Percentiles rank a stretch among this genome's conserved stretches.
These are phyloP conservation scores for Heteronetta atricapilla DNA, from an alignment of 2,113 vertebrate species.

Conservation along the genomic window DNA sequence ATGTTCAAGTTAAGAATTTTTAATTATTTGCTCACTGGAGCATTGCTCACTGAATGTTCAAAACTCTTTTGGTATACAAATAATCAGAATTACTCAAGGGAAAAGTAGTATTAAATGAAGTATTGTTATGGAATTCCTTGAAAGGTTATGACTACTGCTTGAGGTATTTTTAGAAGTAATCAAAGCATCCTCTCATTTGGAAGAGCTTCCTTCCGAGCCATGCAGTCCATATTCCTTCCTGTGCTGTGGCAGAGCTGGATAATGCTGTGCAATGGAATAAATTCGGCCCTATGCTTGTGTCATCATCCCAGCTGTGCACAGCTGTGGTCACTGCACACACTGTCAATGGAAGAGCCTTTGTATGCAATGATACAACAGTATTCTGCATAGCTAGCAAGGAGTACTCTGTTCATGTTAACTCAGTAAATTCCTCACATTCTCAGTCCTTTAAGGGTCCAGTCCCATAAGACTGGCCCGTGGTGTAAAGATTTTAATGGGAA, in stretches of 20 bases:
- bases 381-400: neutral
- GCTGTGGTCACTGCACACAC: neutral
- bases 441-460: neutral
- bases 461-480: neutral
- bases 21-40: neutral
- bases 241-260: neutral
- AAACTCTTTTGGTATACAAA: neutral
- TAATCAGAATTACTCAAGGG: neutral
- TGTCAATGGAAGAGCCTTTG: neutral
- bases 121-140: neutral
- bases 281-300: neutral
- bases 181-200: neutral
- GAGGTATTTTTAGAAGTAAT: conserved; percentile 29
- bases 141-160: conserved; percentile 23
- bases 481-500: neutral
- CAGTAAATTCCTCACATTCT: neutral
- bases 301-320: neutral
- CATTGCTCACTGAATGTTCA: neutral
- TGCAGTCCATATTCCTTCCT: neutral
- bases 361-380: neutral
- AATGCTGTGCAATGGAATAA: neutral
- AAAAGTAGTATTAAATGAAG: neutral
- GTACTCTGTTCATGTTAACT: neutral
- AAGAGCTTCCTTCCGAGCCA: neutral
- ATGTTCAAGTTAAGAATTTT: neutral